Evolutionary conservation across 1,140 invertebrate genomes (phyloP).

Genomic region (Pogonognathellus flavescens): DNA sequence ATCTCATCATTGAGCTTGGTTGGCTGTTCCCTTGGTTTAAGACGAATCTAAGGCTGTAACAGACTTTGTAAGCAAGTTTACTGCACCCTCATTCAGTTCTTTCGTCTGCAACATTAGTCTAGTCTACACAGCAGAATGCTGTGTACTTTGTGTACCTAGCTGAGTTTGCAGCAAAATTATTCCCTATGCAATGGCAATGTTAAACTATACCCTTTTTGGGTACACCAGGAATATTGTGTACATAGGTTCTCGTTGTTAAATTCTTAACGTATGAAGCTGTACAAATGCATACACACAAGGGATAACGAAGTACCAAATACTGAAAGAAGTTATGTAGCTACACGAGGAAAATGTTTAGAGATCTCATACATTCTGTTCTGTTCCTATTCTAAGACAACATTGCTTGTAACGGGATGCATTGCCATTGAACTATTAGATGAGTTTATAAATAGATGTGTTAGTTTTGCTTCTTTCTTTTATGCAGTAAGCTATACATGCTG

Average conservation of each 20-base stretch:
- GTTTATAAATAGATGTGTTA: conserved; percentile 7
- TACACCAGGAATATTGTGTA: too few relatives aligned
- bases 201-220: neutral
- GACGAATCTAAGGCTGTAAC: neutral
- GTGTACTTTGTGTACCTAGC: too few relatives aligned
- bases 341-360: too few relatives aligned
- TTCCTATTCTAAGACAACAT: neutral
- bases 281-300: too few relatives aligned
- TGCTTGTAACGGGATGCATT: neutral
- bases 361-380: neutral
- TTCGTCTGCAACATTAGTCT: neutral
- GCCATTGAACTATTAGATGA: conserved; percentile 19
- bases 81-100: neutral
- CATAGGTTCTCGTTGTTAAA: too few relatives aligned
- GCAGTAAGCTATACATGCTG: too few relatives aligned
- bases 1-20: neutral
- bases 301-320: too few relatives aligned
- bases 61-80: neutral
- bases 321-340: too few relatives aligned
- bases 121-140: too few relatives aligned
- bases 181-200: neutral
- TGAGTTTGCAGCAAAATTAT: too few relatives aligned
- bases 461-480: too few relatives aligned
- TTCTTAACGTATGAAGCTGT: too few relatives aligned
- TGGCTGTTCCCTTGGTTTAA: neutral